A percentile compares a stretch with the other conserved stretches of the same genome.
phyloP scores from a whole-genome alignment of 2,888 invertebrate species.

The Junonia oenone region DNA sequence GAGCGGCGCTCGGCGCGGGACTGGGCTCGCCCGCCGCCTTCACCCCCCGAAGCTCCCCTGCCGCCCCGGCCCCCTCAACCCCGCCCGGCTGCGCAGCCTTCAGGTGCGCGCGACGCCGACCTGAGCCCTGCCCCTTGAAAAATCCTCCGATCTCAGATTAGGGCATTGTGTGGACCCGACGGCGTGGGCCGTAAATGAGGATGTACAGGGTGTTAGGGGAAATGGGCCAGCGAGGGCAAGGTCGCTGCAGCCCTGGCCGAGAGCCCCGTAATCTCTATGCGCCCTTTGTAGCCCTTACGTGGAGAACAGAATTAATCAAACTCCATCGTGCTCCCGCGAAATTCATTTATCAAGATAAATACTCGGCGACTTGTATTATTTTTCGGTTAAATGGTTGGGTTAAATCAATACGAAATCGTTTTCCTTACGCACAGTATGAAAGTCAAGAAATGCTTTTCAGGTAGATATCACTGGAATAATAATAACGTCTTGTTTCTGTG shows the following conservation, averaged over 20 bases:
- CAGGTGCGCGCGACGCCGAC: constrained; percentile 46
- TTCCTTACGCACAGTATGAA: neutral
- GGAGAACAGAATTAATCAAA: constrained; percentile 20
- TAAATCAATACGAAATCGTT: neutral
- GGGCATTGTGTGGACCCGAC: constrained; percentile 28
- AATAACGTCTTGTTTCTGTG: too few relatives aligned
- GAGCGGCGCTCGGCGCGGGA: constrained; percentile 71
- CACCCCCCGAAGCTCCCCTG: constrained; percentile 31
- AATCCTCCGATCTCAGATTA: constrained; percentile 33
- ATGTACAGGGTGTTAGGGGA: constrained; percentile 29
- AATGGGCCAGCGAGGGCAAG: constrained; percentile 53
- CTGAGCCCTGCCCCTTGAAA: constrained; percentile 45
- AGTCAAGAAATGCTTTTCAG: neutral
- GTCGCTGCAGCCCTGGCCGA: constrained; percentile 54
- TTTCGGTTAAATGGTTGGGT: neutral
- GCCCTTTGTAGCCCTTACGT: constrained; percentile 8
- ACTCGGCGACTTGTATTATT: neutral
- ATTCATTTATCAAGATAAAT: constrained; percentile 2
- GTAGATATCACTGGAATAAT: neutral
- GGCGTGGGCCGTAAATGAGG: constrained; percentile 16
- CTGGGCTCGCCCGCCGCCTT: constrained; percentile 51
- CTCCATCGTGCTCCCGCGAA: neutral
- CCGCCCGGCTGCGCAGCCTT: constrained; percentile 44
- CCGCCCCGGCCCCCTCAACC: constrained; percentile 40
- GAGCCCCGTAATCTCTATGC: constrained; percentile 8